These are phyloP conservation scores for Pycnomerus fuliginosus DNA, from an alignment of 2,888 invertebrate species.

Conservation along the genomic window DNA sequence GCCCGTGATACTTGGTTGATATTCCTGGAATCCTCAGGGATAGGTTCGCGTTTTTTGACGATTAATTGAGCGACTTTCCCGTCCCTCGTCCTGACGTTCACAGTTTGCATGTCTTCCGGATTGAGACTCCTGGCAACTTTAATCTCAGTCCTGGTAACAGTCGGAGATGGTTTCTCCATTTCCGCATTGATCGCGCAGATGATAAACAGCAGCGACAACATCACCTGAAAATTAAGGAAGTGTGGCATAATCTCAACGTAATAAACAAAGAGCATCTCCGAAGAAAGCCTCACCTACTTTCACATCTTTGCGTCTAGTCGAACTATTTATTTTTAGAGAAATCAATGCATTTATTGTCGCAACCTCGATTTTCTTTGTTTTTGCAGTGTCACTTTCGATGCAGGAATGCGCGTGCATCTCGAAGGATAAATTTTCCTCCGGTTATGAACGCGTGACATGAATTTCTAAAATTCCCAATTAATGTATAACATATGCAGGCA, in stretches of 20 bases:
- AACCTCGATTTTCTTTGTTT: too few relatives aligned
- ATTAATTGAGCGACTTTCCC: conserved; percentile 77
- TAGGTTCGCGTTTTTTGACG: conserved; percentile 67
- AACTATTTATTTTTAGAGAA: too few relatives aligned
- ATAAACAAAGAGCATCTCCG: background rate
- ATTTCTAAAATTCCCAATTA: too few relatives aligned
- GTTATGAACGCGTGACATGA: too few relatives aligned
- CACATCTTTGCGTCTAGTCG: too few relatives aligned
- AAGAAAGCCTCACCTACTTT: conserved; percentile 26
- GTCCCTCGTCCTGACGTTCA: conserved; percentile 73
- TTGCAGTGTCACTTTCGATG: too few relatives aligned
- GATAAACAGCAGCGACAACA: conserved; percentile 33
- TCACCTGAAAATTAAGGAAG: conserved; percentile 19
- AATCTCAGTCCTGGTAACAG: conserved; percentile 70
- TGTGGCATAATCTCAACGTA: background rate
- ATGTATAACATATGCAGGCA: too few relatives aligned
- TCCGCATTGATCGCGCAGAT: conserved; percentile 42
- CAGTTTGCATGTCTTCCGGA: conserved; percentile 73
- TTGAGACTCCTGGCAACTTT: conserved; percentile 76
- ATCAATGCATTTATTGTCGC: too few relatives aligned
- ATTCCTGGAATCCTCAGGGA: conserved; percentile 44
- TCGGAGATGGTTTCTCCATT: conserved; percentile 52
- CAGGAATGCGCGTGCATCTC: too few relatives aligned
- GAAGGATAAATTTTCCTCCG: too few relatives aligned
- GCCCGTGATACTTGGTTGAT: conserved; percentile 51